A percentile compares a stretch with the other conserved stretches of the same genome.
Evolutionary conservation across 1,140 invertebrate genomes (phyloP).

Genomic region (Plectrocnemia conspersa): DNA sequence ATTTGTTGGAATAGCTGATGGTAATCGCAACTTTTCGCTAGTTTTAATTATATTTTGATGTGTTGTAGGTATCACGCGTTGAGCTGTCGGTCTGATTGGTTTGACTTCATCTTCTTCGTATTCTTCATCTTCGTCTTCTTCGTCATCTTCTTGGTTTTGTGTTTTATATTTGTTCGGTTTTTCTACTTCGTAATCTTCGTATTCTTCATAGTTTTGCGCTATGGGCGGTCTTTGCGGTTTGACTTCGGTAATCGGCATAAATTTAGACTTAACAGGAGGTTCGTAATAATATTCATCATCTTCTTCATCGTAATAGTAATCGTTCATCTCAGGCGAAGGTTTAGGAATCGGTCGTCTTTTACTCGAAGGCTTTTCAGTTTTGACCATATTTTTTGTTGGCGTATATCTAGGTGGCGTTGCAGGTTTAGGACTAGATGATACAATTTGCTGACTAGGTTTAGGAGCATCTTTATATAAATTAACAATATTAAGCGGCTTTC

Average conservation of each 20-base stretch:
- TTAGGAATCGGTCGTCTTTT: constrained; percentile 49
- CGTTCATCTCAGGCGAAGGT: constrained; percentile 52
- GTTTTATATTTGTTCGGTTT: constrained; percentile 8
- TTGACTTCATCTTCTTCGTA: constrained; percentile 18
- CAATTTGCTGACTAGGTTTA: constrained; percentile 1
- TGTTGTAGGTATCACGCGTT: not conserved
- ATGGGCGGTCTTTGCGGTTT: constrained; percentile 48
- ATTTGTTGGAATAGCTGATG: constrained; percentile 36
- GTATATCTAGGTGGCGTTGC: constrained; percentile 10
- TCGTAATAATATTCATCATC: constrained; percentile 52
- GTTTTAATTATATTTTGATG: not conserved
- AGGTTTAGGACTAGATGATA: constrained; percentile 6
- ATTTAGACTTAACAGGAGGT: constrained; percentile 54
- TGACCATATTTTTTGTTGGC: constrained; percentile 15
- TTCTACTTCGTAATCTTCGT: constrained; percentile 41
- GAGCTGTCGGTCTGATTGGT: not conserved
- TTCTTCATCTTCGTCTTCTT: constrained; percentile 33
- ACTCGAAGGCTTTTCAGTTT: constrained; percentile 39
- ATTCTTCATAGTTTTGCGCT: constrained; percentile 51
- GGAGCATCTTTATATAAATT: constrained; percentile 5
- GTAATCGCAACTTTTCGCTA: constrained; percentile 8
- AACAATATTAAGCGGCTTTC: constrained; percentile 5
- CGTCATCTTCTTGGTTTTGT: constrained; percentile 34
- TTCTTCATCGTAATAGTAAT: constrained; percentile 53
- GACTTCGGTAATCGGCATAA: constrained; percentile 57